Evolutionary conservation across 2,113 vertebrate genomes (phyloP).

Genomic region (Phainopepla nitens): DNA sequence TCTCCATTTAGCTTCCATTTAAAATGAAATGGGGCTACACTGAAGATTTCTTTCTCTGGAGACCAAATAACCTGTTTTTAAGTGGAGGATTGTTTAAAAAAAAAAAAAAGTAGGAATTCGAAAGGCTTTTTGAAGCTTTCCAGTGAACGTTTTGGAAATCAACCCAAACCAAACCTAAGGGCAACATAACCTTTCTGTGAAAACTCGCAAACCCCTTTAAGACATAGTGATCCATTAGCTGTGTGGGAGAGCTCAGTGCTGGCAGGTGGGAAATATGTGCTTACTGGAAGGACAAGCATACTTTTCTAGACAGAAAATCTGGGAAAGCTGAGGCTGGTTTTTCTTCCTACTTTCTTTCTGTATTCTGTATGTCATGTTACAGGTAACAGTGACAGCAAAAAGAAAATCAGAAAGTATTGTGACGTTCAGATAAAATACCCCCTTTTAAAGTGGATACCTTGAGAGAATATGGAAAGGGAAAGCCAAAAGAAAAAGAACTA

Average conservation of each 20-base stretch:
- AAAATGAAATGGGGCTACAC: background rate
- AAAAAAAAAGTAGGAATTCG: background rate
- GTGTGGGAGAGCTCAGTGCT: background rate
- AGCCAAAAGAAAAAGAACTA: background rate
- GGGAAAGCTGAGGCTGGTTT: background rate
- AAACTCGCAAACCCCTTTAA: background rate
- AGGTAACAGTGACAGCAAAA: background rate
- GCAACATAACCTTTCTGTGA: background rate
- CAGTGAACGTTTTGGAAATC: background rate
- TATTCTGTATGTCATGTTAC: background rate
- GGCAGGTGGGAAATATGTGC: background rate
- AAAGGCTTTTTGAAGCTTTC: background rate
- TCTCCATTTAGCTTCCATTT: conserved; percentile 21
- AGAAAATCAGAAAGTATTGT: background rate
- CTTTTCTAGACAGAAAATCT: background rate
- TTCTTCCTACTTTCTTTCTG: background rate
- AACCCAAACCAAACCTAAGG: background rate
- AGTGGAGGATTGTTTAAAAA: background rate
- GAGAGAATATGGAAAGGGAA: background rate
- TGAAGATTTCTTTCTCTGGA: background rate
- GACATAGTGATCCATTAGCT: background rate
- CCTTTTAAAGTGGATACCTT: background rate
- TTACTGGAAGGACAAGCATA: background rate
- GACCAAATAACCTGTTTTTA: background rate
- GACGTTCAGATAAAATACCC: background rate